phyloP scores from a whole-genome alignment of 2,113 vertebrate genomes.

The Sakesphorus luctuosus region DNA sequence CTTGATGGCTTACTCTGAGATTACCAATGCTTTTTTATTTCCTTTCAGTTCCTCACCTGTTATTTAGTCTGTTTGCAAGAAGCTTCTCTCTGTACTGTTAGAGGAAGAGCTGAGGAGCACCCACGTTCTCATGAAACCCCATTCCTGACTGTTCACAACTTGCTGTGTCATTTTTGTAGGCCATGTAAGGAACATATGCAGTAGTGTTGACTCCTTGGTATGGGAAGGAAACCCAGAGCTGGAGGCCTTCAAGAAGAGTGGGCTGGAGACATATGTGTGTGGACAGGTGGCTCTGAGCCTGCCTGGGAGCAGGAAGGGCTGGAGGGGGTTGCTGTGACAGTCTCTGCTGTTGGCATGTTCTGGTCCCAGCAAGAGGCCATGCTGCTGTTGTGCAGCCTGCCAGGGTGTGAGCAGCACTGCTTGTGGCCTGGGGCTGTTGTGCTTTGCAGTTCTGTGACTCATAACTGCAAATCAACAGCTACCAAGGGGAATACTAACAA shows the following conservation, averaged over 20 bases:
- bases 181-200: not conserved
- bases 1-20: not conserved
- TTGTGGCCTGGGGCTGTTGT: not conserved
- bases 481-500: not conserved
- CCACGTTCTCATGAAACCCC: not conserved
- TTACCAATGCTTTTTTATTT: not conserved
- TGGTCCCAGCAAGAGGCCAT: not conserved
- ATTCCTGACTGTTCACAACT: not conserved
- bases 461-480: not conserved
- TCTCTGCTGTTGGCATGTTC: accelerated
- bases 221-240: not conserved
- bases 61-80: not conserved
- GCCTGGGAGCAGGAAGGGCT: not conserved
- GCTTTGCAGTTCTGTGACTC: not conserved
- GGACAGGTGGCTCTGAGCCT: not conserved
- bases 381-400: not conserved
- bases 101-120: not conserved
- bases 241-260: not conserved
- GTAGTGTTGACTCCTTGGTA: not conserved
- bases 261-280: not conserved
- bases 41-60: not conserved
- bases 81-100: not conserved
- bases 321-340: not conserved
- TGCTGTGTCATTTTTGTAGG: not conserved
- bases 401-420: not conserved